Evolutionary conservation across 2,888 invertebrate genomes (phyloP).

Genomic region (Tuta absoluta): DNA sequence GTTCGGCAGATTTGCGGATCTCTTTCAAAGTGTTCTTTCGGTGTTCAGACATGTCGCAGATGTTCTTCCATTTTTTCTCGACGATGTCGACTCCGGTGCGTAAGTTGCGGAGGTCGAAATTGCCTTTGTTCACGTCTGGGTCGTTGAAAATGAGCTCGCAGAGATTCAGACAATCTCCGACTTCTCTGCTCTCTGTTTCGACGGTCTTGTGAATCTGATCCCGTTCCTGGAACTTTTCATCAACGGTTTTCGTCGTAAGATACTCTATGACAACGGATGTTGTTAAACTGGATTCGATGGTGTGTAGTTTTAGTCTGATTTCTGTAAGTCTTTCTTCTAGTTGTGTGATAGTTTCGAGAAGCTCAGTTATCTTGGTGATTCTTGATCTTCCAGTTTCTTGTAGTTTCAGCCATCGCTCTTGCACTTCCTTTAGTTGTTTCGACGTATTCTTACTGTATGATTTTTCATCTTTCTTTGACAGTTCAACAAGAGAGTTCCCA

Average conservation of each 20-base stretch:
- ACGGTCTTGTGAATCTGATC: constrained; percentile 88
- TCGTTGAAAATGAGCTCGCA: constrained; percentile 89
- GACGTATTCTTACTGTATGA: constrained; percentile 75
- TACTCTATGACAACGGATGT: constrained; percentile 85
- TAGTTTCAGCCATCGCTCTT: constrained; percentile 85
- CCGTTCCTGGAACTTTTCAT: constrained; percentile 85
- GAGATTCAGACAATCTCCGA: constrained; percentile 89
- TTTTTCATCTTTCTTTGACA: constrained; percentile 83
- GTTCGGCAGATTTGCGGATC: constrained; percentile 83
- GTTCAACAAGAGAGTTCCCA: constrained; percentile 84
- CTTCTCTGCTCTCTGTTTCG: constrained; percentile 88
- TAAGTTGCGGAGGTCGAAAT: constrained; percentile 86
- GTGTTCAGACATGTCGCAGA: constrained; percentile 87
- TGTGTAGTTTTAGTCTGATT: constrained; percentile 86
- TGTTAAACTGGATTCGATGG: constrained; percentile 86
- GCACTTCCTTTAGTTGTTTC: constrained; percentile 82
- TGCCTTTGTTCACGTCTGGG: constrained; percentile 86
- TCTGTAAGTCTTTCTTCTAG: constrained; percentile 87
- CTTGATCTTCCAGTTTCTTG: constrained; percentile 84
- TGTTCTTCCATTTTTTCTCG: constrained; percentile 89
- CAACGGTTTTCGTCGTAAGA: constrained; percentile 83
- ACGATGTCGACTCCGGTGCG: constrained; percentile 85
- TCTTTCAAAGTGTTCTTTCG: constrained; percentile 73
- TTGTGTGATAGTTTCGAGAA: constrained; percentile 85
- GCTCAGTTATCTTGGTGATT: constrained; percentile 86